Conservation (phyloP, 2,888 invertebrate genomes). For the Rhyacophila evoluta region DNA sequence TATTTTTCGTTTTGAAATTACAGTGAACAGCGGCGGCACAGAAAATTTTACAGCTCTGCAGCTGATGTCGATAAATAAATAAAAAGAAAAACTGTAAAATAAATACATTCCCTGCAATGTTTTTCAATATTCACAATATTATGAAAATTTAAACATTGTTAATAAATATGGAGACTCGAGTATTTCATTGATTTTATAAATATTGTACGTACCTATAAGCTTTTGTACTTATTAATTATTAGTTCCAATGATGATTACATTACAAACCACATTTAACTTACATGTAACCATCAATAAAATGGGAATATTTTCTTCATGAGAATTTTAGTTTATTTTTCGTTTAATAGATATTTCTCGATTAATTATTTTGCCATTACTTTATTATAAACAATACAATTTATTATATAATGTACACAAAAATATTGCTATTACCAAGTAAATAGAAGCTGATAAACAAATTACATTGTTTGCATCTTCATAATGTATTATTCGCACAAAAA, state of each 20-base stretch:
- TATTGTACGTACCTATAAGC: neutral
- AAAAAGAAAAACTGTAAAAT: neutral
- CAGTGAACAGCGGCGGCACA: conserved; percentile 26
- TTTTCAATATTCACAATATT: neutral
- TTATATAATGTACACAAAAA: neutral
- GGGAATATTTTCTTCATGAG: neutral
- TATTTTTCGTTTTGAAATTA: conserved; percentile 17
- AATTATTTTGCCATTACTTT: too few species aligned
- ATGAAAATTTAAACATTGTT: neutral
- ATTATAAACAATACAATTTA: too few species aligned
- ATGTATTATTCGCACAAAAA: conserved; percentile 32
- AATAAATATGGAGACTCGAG: too few species aligned
- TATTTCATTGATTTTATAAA: neutral
- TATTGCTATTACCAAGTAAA: neutral
- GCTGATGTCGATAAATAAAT: conserved; percentile 39
- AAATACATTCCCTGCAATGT: too few species aligned
- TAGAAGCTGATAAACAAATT: neutral
- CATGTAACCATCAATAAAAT: neutral
- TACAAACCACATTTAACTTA: too few species aligned
- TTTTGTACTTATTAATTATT: neutral
- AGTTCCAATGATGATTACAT: too few species aligned
- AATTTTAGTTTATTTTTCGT: neutral
- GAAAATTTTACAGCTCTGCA: conserved; percentile 43
- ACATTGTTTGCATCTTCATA: conserved; percentile 40
- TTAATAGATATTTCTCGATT: neutral